phyloP scores from a whole-genome alignment of 2,888 invertebrate species.

The Scotopteryx bipunctaria region DNA sequence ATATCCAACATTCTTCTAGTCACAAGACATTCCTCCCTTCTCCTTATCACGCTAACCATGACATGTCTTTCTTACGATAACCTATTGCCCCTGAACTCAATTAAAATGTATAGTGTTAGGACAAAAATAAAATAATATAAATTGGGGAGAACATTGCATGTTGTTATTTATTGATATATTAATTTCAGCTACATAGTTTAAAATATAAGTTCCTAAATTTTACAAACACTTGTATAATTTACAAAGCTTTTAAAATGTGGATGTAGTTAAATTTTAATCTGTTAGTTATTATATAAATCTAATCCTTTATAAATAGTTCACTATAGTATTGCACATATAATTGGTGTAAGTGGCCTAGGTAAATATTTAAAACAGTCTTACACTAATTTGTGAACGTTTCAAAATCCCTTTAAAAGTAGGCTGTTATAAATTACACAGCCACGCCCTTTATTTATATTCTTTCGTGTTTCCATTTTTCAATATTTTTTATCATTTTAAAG shows the following conservation, averaged over 20 bases:
- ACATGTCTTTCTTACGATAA: too few relatives aligned
- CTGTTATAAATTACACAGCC: constrained; percentile 51
- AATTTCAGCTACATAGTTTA: constrained; percentile 71
- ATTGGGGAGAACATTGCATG: constrained; percentile 61
- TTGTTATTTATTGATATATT: constrained; percentile 71
- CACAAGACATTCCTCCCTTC: too few relatives aligned
- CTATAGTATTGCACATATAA: constrained; percentile 36
- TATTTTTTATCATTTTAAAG: constrained; percentile 40
- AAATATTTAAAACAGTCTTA: constrained; percentile 54
- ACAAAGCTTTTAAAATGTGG: constrained; percentile 53
- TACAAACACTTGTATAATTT: constrained; percentile 55
- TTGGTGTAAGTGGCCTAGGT: constrained; percentile 36
- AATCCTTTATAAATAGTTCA: constrained; percentile 28
- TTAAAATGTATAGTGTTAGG: too few relatives aligned
- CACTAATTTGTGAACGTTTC: constrained; percentile 41
- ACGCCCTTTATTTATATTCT: constrained; percentile 41
- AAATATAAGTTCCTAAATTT: constrained; percentile 47
- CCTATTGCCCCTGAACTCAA: too few relatives aligned
- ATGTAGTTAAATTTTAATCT: constrained; percentile 40
- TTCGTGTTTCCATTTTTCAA: constrained; percentile 46
- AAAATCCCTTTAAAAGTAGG: constrained; percentile 39
- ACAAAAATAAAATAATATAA: constrained; percentile 34
- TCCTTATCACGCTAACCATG: too few relatives aligned
- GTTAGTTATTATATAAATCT: constrained; percentile 21
- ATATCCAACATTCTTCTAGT: too few relatives aligned